Conservation (phyloP, 2,888 invertebrate genomes). For the Sinentomon sp. region DNA sequence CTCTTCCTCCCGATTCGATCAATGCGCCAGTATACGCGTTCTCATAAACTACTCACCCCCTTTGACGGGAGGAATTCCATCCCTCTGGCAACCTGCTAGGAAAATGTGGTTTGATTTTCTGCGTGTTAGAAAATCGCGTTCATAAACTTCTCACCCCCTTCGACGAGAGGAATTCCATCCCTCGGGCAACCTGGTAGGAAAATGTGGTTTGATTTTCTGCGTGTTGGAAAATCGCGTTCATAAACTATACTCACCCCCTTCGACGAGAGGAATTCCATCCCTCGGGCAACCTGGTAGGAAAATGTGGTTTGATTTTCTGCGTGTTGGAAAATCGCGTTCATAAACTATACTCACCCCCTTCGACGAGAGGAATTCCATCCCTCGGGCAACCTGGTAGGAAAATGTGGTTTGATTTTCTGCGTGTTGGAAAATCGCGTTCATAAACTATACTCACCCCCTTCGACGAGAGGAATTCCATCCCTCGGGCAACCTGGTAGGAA, state of each 20-base stretch:
- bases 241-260: constrained; percentile 35
- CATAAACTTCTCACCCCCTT: constrained; percentile 60
- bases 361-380: constrained; percentile 59
- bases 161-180: constrained; percentile 55
- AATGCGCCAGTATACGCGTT: too few species aligned
- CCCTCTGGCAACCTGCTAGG: constrained; percentile 65
- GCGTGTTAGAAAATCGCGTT: constrained; percentile 4
- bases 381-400: constrained; percentile 66
- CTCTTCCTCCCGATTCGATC: too few species aligned
- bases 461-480: constrained; percentile 59
- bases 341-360: constrained; percentile 64
- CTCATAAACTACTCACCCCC: too few species aligned
- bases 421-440: constrained; percentile 3
- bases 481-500: constrained; percentile 66
- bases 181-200: constrained; percentile 41
- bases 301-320: constrained; percentile 66
- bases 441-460: constrained; percentile 64
- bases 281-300: constrained; percentile 63
- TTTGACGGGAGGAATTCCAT: constrained; percentile 62
- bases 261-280: constrained; percentile 55
- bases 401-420: constrained; percentile 70
- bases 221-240: constrained; percentile 4
- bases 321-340: too few species aligned
- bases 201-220: neutral
- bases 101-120: constrained; percentile 68